Conservation (phyloP, 2,113 vertebrate species). For the Onychostruthus taczanowskii region DNA sequence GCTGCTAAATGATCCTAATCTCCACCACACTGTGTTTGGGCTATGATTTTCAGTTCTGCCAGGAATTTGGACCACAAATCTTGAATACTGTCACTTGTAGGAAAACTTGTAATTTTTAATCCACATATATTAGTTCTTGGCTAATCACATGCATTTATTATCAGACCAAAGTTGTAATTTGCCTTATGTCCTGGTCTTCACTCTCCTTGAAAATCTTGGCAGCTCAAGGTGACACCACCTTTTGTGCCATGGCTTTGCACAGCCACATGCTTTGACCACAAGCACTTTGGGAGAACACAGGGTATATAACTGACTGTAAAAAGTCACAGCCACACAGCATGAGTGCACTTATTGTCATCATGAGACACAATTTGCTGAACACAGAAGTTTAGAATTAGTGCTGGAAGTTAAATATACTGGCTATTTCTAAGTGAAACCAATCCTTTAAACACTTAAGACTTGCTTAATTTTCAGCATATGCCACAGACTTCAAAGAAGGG, state of each 20-base stretch:
- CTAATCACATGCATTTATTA: background rate
- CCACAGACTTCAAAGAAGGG: constrained; percentile 47
- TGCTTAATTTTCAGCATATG: constrained; percentile 65
- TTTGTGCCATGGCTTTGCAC: background rate
- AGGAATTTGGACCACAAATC: background rate
- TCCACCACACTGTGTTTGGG: background rate
- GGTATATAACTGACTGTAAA: background rate
- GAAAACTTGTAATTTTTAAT: background rate
- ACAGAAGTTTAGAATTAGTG: constrained; percentile 54
- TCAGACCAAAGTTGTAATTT: background rate
- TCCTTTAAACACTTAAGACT: constrained; percentile 38
- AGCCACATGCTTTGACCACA: background rate
- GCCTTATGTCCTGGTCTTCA: background rate
- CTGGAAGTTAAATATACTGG: constrained; percentile 16
- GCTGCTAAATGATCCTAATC: background rate
- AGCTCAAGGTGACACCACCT: background rate
- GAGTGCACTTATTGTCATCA: background rate
- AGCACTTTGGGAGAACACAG: background rate
- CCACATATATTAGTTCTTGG: background rate
- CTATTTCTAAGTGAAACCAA: constrained; percentile 62
- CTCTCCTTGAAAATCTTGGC: background rate
- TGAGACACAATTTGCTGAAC: background rate
- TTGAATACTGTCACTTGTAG: background rate
- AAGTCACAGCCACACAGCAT: background rate
- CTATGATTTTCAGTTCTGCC: background rate